Percentiles rank a stretch among this genome's conserved stretches.
These are phyloP conservation scores for Petrophora chlorosata DNA, from an alignment of 2,888 invertebrate species.

Conservation along the genomic window DNA sequence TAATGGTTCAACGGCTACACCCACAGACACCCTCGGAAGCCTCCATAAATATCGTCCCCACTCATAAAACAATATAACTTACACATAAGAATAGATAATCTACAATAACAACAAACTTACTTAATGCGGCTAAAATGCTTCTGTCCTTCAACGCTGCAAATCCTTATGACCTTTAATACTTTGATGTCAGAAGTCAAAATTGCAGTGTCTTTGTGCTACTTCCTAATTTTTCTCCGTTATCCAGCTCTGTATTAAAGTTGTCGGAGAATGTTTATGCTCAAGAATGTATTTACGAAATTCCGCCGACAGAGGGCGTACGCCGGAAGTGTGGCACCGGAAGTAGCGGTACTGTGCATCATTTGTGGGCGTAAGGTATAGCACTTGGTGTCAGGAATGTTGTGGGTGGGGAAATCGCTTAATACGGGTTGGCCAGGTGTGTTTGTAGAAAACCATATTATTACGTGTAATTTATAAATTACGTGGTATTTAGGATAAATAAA, in stretches of 20 bases:
- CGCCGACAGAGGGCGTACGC: constrained; percentile 49
- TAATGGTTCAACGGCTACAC: constrained; percentile 7
- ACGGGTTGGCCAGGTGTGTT: constrained; percentile 1
- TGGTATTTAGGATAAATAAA: no score
- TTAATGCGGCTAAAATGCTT: no score
- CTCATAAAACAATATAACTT: constrained; percentile 29
- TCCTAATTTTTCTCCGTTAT: no score
- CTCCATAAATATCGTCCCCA: constrained; percentile 19
- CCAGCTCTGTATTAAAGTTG: no score
- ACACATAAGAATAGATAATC: constrained; percentile 29
- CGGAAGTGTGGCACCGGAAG: constrained; percentile 58
- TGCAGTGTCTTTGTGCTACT: neutral
- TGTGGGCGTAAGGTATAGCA: constrained; percentile 53
- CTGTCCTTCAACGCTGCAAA: no score
- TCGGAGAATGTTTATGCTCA: constrained; percentile 28
- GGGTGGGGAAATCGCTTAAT: constrained; percentile 10
- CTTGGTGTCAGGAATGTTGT: constrained; percentile 30
- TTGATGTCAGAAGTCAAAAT: neutral
- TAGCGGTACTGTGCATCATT: constrained; percentile 57
- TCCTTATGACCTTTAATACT: no score
- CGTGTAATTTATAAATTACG: no score
- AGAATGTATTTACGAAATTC: constrained; percentile 53
- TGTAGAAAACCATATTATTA: neutral
- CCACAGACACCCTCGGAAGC: constrained; percentile 9
- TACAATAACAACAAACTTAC: no score